Base-by-base conservation (phyloP, 2,888 invertebrate species). In the Sesia bembeciformis region DNA sequence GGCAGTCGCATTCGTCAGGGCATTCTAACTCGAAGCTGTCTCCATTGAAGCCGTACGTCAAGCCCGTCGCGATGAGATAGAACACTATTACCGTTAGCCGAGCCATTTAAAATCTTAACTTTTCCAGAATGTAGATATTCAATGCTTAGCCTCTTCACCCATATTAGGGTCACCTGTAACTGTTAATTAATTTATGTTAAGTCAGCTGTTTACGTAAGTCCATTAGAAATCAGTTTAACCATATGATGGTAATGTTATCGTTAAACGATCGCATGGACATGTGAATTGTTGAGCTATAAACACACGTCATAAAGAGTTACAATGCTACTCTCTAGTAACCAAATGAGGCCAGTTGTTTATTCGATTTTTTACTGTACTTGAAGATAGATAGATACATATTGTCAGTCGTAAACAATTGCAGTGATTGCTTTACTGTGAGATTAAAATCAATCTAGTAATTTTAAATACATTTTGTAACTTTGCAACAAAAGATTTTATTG, bases 1-100 rank as follows among this genome's bases (percentile, higher is more conserved):
- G 93, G 68, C 94, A 94, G 70, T 94, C 93, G 71, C 94, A 94
- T 64, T 94, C 94, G 61, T 92, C 93, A 0, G 94, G 94, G 64
- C 94, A 94, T 70, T 93, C 93, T 67, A 93, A 78, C 66, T 93
- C 93, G 61, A 91, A 90, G 66, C 91, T 86, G 65, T 93, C 93
- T 53, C 93, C 92, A 65, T 93, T 92, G 65, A 91, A 90, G 8
- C 78, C 79, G 56, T 72, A 61, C 7, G 75, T 72, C 43, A 71
- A 55, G 23, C 75, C 70, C n/a, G 74, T 68, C 40, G 76, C 67
- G 43, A 81, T 59, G 39, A 84, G 59, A 60, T 67, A 75, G 51
- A 85, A 64, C 42, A 68, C 65, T n/a, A 86, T 59, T 46, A 71
- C 63, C 62, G 74, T 68, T 39, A 67, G 62, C 56, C 62, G 68